phyloP scores from a whole-genome alignment of 2,888 invertebrate species.

The Hirtodrosophila duncani region DNA sequence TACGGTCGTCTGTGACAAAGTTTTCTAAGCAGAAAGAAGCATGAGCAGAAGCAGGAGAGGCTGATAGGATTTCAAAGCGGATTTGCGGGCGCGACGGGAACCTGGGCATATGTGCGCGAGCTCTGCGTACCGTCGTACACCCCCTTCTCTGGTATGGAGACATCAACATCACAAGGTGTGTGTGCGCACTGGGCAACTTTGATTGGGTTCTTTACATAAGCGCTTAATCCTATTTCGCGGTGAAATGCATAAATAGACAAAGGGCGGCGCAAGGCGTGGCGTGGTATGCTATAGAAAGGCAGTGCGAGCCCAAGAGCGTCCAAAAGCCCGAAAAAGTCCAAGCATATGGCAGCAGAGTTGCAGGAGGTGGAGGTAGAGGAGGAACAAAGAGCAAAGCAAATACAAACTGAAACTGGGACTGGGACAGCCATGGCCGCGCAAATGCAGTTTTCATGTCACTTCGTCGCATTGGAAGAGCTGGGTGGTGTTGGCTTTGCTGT shows the following conservation, averaged over 20 bases:
- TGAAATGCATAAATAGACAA: constrained; percentile 75
- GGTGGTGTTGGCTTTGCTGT: not conserved
- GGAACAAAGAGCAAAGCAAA: constrained; percentile 10
- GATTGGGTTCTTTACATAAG: constrained; percentile 75
- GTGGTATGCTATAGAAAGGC: constrained; percentile 6
- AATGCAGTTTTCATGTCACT: constrained; percentile 71
- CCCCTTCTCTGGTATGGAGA: constrained; percentile 30
- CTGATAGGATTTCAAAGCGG: constrained; percentile 71
- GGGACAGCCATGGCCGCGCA: constrained; percentile 19
- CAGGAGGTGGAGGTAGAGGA: constrained; percentile 14
- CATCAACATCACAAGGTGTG: constrained; percentile 49
- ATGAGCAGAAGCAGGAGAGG: constrained; percentile 6
- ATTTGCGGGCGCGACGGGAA: constrained; percentile 61
- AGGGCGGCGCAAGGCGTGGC: constrained; percentile 30
- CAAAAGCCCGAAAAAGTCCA: constrained; percentile 30
- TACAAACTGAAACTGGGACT: constrained; percentile 1
- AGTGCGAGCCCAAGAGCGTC: constrained; percentile 19
- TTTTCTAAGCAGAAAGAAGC: constrained; percentile 4
- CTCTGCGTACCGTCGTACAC: constrained; percentile 21
- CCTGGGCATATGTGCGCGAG: constrained; percentile 55
- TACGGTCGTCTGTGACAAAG: constrained; percentile 46
- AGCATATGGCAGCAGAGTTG: constrained; percentile 44
- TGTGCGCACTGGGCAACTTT: constrained; percentile 52
- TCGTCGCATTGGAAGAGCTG: constrained; percentile 45
- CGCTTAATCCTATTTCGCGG: constrained; percentile 76